Percentiles rank a stretch among this genome's conserved stretches.
Conservation (phyloP, 1,140 invertebrate genomes). For the Rhagoletis zephyria region DNA sequence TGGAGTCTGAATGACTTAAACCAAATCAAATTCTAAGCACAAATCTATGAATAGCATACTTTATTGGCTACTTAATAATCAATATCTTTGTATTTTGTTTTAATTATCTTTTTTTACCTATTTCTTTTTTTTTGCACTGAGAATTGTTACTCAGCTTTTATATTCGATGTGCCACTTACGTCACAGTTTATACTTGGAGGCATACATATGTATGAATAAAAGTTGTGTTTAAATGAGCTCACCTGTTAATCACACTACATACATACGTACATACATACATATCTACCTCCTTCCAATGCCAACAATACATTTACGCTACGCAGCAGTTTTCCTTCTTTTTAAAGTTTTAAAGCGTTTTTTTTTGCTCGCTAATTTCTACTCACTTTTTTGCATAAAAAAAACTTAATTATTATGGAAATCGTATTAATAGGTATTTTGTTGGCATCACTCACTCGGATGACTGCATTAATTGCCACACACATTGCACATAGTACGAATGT, state of each 20-base stretch:
- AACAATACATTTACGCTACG: background rate
- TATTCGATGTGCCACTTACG: background rate
- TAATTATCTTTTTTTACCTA: no score
- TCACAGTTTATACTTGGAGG: background rate
- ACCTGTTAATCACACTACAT: conserved; percentile 7
- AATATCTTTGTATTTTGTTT: background rate
- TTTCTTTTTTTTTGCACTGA: background rate
- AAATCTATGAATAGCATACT: background rate
- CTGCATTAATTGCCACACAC: conserved; percentile 23
- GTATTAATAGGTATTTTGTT: background rate
- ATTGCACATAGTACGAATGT: background rate
- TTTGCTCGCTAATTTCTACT: background rate
- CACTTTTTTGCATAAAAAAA: background rate
- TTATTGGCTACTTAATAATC: conserved; percentile 2
- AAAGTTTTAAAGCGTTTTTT: background rate
- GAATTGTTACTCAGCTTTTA: background rate
- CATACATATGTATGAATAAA: background rate
- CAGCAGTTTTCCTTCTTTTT: background rate
- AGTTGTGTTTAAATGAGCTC: conserved; percentile 8
- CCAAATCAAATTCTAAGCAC: background rate
- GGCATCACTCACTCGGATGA: conserved; percentile 12
- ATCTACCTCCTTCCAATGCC: no score
- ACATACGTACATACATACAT: background rate
- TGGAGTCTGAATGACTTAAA: background rate
- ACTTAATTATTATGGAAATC: background rate